Conservation (phyloP, 2,888 invertebrate genomes). For the Calliphora vomitoria region DNA sequence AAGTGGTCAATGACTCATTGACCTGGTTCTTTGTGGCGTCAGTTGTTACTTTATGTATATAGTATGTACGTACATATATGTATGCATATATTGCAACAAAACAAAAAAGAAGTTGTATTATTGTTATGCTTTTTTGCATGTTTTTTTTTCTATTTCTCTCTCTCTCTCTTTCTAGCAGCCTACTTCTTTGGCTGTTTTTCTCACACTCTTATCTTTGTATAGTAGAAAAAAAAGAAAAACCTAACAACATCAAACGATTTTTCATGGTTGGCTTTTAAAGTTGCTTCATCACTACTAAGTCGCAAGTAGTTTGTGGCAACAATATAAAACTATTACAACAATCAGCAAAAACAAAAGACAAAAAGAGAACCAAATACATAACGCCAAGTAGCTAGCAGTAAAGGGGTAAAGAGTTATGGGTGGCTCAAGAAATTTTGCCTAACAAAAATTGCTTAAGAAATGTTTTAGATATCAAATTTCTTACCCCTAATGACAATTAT, state of each 20-base stretch:
- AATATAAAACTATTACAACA: not conserved
- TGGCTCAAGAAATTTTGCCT: not conserved
- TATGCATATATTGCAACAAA: conserved; percentile 4
- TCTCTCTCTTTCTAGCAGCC: not conserved
- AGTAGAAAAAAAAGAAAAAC: not conserved
- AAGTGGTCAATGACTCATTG: conserved; percentile 77
- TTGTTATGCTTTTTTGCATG: conserved; percentile 22
- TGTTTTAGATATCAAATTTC: not conserved
- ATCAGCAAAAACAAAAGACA: not conserved
- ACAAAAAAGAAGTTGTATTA: conserved; percentile 16
- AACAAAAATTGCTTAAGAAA: conserved; percentile 12
- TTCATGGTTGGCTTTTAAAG: conserved; percentile 22
- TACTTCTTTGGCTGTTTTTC: not conserved
- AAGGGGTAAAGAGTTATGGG: not conserved
- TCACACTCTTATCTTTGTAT: conserved; percentile 2
- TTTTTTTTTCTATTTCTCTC: not conserved
- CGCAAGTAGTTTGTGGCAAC: conserved; percentile 30
- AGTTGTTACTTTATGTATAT: conserved; percentile 45
- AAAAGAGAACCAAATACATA: not conserved
- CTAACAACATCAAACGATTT: conserved; percentile 46
- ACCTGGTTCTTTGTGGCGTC: conserved; percentile 69
- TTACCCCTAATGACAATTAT: too few species aligned
- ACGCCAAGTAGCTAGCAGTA: not conserved
- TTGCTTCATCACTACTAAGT: conserved; percentile 1
- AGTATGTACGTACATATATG: not conserved